Evolutionary conservation across 2,888 invertebrate genomes (phyloP), one percentile per base, ranked within the genome.

Genomic region (Drosophila neutralis): DNA sequence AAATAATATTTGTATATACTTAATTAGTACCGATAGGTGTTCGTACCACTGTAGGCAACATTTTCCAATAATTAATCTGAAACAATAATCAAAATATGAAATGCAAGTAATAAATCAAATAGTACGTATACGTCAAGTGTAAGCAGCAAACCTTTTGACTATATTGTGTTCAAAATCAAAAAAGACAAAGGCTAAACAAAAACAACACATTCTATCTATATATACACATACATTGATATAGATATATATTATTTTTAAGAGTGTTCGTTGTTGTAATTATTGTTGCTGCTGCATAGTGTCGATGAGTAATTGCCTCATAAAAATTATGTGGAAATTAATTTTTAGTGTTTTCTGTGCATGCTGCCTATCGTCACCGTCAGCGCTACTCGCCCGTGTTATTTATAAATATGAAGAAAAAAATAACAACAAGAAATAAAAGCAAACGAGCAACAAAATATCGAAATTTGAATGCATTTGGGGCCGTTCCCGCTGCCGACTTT

Each of bases 241-340:
- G 2, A 21, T 45, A 21, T 42, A 2, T n/a, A 42, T 3, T n/a
- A 13, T 38, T 51, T 56, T 15, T 29, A 40, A 63, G 48, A 58
- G 60, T 60, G 15, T 49, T 59, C 38, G 49, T 29, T 54, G n/a
- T 21, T 57, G 40, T 29, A 40, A 29, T 36, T 60, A 42, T 51
- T 63, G 72, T 40, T 61, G 68, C 29, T 35, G 59, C 31, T 57
- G 57, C 57, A 53, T 73, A 69, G 88, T 87, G 90, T 87, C 87
- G 87, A 87, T 87, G 87, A 87, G 90, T 87, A 87, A 87, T 87
- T 87, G 87, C 84, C 90, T 90, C 90, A 90, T 87, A 86, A 90
- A 87, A 90, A 87, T 87, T 78, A 87, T 87, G 90, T 83, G 90
- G 78, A 87, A 89, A 90, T 87, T 90, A 90, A 86, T 86, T 90